A percentile compares a stretch with the other conserved stretches of the same genome.
These are phyloP conservation scores for Atethmia centrago DNA, from an alignment of 2,888 invertebrate genomes.

Conservation along the genomic window DNA sequence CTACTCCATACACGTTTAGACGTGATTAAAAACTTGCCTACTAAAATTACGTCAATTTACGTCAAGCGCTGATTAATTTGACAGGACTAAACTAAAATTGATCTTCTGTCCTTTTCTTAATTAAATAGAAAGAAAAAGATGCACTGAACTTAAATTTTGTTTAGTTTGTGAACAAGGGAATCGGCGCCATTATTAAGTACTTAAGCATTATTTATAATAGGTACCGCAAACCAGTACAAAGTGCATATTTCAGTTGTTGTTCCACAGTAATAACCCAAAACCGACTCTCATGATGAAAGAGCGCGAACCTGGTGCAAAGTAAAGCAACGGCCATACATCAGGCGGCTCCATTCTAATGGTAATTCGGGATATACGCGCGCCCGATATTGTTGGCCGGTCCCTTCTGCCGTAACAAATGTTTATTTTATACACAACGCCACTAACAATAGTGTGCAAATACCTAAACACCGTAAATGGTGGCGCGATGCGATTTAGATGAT, in stretches of 20 bases:
- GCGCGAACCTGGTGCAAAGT: conserved; percentile 61
- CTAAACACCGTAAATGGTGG: conserved; percentile 88
- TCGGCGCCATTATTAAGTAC: too few species aligned
- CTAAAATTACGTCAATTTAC: too few species aligned
- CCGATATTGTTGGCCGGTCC: conserved; percentile 87
- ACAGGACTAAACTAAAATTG: too few species aligned
- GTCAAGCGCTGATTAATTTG: too few species aligned
- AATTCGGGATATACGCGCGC: conserved; percentile 84
- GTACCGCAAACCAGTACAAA: conserved; percentile 33
- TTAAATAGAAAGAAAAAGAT: too few species aligned
- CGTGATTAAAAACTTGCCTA: too few species aligned
- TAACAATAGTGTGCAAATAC: conserved; percentile 91
- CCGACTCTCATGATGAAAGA: conserved; percentile 66
- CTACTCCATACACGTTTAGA: too few species aligned
- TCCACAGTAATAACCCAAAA: conserved; percentile 57
- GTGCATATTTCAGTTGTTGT: conserved; percentile 51
- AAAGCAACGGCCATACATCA: conserved; percentile 86
- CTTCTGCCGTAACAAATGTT: conserved; percentile 89
- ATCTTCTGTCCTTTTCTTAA: too few species aligned
- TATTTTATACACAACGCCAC: conserved; percentile 91
- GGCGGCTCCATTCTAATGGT: conserved; percentile 88
- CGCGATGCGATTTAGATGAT: conserved; percentile 90
- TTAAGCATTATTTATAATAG: conserved; percentile 23
- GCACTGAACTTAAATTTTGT: too few species aligned
- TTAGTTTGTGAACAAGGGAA: too few species aligned